Evolutionary conservation across 2,113 vertebrate species (phyloP).

Genomic region (Menura novaehollandiae): DNA sequence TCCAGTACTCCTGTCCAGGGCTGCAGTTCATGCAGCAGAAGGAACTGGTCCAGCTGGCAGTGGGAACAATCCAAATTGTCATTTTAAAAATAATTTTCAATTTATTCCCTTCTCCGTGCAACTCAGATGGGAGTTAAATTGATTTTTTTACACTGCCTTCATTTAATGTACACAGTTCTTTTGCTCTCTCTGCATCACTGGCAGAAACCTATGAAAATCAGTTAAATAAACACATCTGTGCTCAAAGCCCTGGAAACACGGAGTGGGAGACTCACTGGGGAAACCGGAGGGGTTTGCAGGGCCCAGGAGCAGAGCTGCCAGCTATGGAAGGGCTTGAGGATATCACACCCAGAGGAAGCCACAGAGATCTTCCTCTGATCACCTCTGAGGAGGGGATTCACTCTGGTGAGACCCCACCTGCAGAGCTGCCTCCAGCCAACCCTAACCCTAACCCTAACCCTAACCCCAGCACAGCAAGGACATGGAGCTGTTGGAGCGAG

Average conservation of each 20-base stretch:
- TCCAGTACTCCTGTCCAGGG: background rate
- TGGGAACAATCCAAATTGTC: background rate
- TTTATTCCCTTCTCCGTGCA: conserved; percentile 10
- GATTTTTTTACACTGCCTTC: conserved; percentile 33
- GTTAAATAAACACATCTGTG: conserved; percentile 25
- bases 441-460: no score
- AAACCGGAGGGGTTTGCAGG: background rate
- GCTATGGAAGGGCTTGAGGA: accelerated
- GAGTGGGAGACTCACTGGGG: background rate
- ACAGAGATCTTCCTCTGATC: background rate
- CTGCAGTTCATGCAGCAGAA: background rate
- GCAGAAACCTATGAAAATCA: conserved; percentile 14
- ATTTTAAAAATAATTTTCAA: conserved; percentile 35
- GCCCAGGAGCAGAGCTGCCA: background rate
- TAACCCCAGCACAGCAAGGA: accelerated
- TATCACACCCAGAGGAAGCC: background rate
- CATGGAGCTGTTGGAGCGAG: background rate
- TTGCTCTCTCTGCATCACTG: background rate
- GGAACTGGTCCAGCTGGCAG: conserved; percentile 8
- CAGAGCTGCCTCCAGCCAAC: background rate
- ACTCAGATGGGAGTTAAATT: conserved; percentile 38
- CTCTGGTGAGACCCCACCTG: background rate
- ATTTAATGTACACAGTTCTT: background rate
- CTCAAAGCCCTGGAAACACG: background rate
- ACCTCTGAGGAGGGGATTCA: no score